Evolutionary conservation across 1,140 invertebrate genomes (phyloP).

Genomic region (Drosophila willistoni): DNA sequence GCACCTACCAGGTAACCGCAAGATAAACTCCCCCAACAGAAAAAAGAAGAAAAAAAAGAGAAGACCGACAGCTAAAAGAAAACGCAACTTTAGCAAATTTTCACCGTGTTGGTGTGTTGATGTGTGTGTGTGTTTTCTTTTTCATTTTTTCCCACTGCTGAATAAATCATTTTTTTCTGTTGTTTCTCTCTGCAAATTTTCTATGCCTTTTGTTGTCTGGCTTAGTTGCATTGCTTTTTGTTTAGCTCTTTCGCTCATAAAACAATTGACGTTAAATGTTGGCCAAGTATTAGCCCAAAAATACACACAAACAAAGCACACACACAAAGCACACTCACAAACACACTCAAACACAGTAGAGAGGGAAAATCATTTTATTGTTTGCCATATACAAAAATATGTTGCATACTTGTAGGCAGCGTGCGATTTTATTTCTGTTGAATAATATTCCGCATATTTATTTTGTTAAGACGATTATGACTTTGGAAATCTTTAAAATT

Average conservation of each 20-base stretch:
- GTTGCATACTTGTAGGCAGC: no score
- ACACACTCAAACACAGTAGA: background rate
- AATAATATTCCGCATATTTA: no score
- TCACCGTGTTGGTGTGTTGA: conserved; percentile 46
- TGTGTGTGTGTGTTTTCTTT: conserved; percentile 34
- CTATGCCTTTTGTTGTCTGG: conserved; percentile 44
- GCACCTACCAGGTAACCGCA: conserved; percentile 55
- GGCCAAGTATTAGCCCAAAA: conserved; percentile 50
- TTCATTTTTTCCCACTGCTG: conserved; percentile 21
- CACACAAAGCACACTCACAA: background rate
- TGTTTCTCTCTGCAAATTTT: conserved; percentile 28
- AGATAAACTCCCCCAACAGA: conserved; percentile 65
- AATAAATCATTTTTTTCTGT: conserved; percentile 38
- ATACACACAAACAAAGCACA: background rate
- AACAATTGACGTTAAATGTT: conserved; percentile 78
- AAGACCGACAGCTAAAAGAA: conserved; percentile 40
- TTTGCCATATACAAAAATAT: no score
- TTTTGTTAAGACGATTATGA: no score
- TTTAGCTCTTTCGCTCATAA: conserved; percentile 61
- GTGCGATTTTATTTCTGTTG: no score
- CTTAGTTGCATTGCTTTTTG: conserved; percentile 44
- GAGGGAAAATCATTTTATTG: background rate
- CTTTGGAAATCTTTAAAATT: no score
- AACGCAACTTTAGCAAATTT: conserved; percentile 77
- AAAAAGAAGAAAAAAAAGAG: conserved; percentile 7